Percentiles rank a stretch among this genome's conserved stretches.
These are phyloP conservation scores for Aspidapion aeneum DNA, from an alignment of 2,888 invertebrate species.

Conservation along the genomic window DNA sequence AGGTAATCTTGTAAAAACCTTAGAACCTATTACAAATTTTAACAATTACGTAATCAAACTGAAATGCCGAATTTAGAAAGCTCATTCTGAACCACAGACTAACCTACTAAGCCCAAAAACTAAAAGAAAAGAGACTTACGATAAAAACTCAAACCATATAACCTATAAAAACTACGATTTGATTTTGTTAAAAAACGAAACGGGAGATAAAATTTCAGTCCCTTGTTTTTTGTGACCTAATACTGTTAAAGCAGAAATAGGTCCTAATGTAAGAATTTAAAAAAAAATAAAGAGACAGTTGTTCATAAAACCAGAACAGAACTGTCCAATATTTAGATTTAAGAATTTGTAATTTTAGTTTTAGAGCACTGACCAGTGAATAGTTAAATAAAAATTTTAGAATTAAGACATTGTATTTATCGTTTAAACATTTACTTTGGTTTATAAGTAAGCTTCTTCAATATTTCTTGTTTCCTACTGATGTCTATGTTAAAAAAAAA, in stretches of 20 bases:
- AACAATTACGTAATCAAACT: constrained; percentile 25
- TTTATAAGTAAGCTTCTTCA: too few species aligned
- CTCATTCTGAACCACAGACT: constrained; percentile 18
- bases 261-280: neutral
- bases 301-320: neutral
- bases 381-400: neutral
- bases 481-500: too few species aligned
- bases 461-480: too few species aligned
- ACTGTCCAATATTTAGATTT: neutral
- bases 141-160: too few species aligned
- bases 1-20: constrained; percentile 12
- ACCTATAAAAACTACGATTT: too few species aligned
- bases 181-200: neutral
- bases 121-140: neutral
- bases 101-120: constrained; percentile 17
- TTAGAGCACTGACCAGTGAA: neutral
- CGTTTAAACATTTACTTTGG: neutral
- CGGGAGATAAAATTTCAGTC: neutral
- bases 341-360: neutral
- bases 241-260: neutral
- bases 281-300: neutral
- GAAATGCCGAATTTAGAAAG: constrained; percentile 27
- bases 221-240: neutral
- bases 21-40: constrained; percentile 25
- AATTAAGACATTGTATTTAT: neutral